Conservation (phyloP, 2,113 vertebrate species). For the Eubucco bourcierii region DNA sequence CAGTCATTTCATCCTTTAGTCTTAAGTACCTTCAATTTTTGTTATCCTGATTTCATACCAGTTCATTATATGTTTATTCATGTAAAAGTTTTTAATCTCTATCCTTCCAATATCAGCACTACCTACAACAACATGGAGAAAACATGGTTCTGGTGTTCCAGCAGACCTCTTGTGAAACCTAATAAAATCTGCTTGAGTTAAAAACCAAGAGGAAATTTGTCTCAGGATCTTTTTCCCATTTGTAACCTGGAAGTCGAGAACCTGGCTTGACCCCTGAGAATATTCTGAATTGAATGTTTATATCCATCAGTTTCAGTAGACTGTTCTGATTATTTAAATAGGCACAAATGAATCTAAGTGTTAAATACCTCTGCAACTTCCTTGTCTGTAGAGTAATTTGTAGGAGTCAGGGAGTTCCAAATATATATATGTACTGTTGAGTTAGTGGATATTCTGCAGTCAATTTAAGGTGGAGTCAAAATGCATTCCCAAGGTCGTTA, state of each 20-base stretch:
- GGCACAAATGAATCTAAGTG: neutral
- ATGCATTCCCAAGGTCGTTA: slow-evolving; percentile 26
- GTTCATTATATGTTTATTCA: too few relatives aligned
- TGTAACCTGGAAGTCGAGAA: neutral
- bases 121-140: neutral
- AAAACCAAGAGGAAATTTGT: neutral
- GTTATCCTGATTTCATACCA: too few relatives aligned
- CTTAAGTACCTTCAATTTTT: too few relatives aligned
- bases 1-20: too few relatives aligned
- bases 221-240: neutral
- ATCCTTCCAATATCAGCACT: neutral
- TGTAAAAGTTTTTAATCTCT: too few relatives aligned
- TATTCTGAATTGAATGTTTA: neutral
- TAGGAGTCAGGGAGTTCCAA: neutral
- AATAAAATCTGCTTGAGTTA: neutral
- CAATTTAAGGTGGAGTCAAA: slow-evolving; percentile 24
- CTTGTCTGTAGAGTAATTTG: neutral
- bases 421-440: neutral
- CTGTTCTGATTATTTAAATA: neutral
- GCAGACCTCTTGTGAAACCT: neutral
- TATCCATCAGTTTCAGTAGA: neutral
- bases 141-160: neutral
- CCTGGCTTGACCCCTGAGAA: neutral
- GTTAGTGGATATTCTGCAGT: slow-evolving; percentile 39
- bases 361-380: neutral